Evolutionary conservation across 2,113 vertebrate species (phyloP).

Genomic region (Mus pahari): DNA sequence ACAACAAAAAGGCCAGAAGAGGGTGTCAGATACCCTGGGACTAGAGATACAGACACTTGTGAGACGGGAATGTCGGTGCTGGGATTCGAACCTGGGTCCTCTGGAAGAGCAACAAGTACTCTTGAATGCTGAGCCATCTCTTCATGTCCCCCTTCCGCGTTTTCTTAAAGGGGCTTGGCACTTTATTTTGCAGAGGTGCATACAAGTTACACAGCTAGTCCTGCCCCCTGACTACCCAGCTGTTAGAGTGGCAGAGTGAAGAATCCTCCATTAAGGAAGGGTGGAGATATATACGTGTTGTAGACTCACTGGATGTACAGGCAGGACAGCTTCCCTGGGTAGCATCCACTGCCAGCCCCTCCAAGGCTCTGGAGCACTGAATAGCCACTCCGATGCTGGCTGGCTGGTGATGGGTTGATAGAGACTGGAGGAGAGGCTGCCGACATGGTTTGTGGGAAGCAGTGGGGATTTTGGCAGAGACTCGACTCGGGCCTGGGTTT

Average conservation of each 20-base stretch:
- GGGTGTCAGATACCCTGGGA: background rate
- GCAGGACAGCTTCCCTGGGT: background rate
- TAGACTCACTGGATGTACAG: background rate
- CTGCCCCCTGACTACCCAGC: background rate
- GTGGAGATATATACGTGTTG: background rate
- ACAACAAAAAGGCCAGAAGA: background rate
- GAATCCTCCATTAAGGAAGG: background rate
- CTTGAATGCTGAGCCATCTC: background rate
- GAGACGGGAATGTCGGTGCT: background rate
- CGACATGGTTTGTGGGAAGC: background rate
- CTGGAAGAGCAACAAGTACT: background rate
- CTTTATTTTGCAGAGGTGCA: background rate
- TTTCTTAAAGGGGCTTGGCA: background rate
- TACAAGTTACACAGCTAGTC: background rate
- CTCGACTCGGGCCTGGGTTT: background rate
- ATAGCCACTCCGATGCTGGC: background rate
- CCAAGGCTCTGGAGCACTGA: too few species aligned
- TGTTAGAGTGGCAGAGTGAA: constrained; percentile 2
- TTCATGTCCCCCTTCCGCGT: background rate
- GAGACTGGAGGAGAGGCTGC: background rate
- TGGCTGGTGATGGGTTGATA: background rate
- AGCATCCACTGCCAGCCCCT: background rate
- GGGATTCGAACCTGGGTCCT: background rate
- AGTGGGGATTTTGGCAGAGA: background rate
- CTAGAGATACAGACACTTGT: background rate